Evolutionary conservation across 2,113 vertebrate genomes (phyloP), one percentile per base, ranked within the genome.

Genomic region (Carollia perspicillata): DNA sequence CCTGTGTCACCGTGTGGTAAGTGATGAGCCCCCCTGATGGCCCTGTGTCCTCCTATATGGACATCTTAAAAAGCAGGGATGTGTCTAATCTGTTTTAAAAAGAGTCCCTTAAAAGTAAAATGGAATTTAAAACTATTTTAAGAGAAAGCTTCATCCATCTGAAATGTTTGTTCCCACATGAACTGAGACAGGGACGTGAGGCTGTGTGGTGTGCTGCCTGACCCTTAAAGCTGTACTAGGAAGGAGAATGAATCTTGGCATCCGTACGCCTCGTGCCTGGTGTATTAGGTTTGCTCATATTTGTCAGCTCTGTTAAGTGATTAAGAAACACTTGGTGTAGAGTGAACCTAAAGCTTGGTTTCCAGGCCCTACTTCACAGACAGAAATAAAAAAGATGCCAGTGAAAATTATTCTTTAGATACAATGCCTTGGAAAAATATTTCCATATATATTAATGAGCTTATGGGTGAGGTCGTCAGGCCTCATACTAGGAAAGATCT

Each of bases 401-500:
- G 28, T 2, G 85, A 37, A 81, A 93, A 68, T 68, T 74, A 49
- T 44, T 35, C 30, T 71, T 80, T 83, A 88, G 71, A 35, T 83
- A 94, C 23, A 78, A 86, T 79, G 28, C 44, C 23, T 89, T 89
- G 58, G 44, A 18, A 77, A 94, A 90, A 37, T 66, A 69, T 90
- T 87, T 84, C 30, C 60, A 17, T 87, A 87, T 93, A 6, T 94
- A 58, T 85, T 89, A 85, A 65, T 35, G 42, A 58, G 60, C 33
- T 88, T 86, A 55, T 72, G 65, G 72, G 37, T 77, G 71, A 89
- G 28, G 69, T 91, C 49, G 72, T 84, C 8, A 23, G 18, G 60
- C 44, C 14, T 65, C 84, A 84, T 89, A 79, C 77, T 81, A 87
- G 58, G 55, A 77, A 96, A 88, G 35, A 69, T 83, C 18, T 93